Evolutionary conservation across 2,888 invertebrate species (phyloP).

Genomic region (Rotaria sp.): DNA sequence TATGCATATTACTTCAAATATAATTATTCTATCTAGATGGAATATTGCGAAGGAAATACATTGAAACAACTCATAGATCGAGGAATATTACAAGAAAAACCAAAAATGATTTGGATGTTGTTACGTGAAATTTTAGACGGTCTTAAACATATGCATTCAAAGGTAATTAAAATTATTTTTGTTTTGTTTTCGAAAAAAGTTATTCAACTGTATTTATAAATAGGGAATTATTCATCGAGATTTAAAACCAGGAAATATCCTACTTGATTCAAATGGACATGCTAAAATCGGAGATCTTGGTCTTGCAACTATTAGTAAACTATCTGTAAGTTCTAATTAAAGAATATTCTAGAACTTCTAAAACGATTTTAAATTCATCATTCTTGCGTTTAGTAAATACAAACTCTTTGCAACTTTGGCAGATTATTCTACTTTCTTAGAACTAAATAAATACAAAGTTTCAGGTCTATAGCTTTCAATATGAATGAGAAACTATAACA

Average conservation of each 20-base stretch:
- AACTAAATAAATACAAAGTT: too few relatives aligned
- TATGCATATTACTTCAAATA: background rate
- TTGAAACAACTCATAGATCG: slow-evolving; percentile 72
- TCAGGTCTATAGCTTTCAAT: too few relatives aligned
- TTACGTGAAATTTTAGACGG: slow-evolving; percentile 89
- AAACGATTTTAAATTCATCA: too few relatives aligned
- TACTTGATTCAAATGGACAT: slow-evolving; percentile 79
- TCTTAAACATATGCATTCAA: slow-evolving; percentile 80
- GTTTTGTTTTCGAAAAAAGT: slow-evolving; percentile 42
- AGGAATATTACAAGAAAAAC: slow-evolving; percentile 66
- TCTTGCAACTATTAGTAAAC: slow-evolving; percentile 65
- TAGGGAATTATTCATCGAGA: slow-evolving; percentile 60
- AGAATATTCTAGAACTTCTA: too few relatives aligned
- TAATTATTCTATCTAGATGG: slow-evolving; percentile 67
- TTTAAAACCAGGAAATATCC: slow-evolving; percentile 73
- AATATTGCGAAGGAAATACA: slow-evolving; percentile 93
- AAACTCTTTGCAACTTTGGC: too few relatives aligned
- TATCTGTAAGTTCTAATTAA: slow-evolving; percentile 41
- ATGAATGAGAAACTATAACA: too few relatives aligned
- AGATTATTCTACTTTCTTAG: too few relatives aligned
- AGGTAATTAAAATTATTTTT: slow-evolving; percentile 61
- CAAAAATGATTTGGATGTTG: slow-evolving; percentile 76
- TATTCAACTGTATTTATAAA: slow-evolving; percentile 56
- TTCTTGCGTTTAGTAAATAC: too few relatives aligned
- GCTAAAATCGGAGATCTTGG: slow-evolving; percentile 98